Evolutionary conservation across 2,888 invertebrate species (phyloP).

Genomic region (Melanostoma mellinum): DNA sequence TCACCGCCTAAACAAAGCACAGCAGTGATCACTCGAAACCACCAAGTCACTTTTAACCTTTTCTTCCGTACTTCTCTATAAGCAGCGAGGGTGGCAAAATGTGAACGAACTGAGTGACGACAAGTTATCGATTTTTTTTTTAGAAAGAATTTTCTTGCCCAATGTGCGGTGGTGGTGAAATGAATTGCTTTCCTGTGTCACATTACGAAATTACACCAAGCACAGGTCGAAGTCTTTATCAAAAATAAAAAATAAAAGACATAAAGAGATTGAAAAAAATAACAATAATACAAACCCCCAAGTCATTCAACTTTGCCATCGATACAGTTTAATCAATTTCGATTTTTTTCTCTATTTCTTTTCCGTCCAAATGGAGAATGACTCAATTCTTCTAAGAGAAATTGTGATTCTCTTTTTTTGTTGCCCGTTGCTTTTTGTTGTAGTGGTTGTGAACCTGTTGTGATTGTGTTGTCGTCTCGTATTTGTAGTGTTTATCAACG

Average conservation of each 20-base stretch:
- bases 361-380: slow-evolving; percentile 10
- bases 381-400: slow-evolving; percentile 49
- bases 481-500: no score
- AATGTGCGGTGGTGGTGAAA: slow-evolving; percentile 42
- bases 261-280: slow-evolving; percentile 30
- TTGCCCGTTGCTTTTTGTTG: not conserved
- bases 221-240: not conserved
- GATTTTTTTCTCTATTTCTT: slow-evolving; percentile 33
- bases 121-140: slow-evolving; percentile 45
- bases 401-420: not conserved
- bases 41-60: slow-evolving; percentile 60
- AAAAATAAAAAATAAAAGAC: slow-evolving; percentile 16
- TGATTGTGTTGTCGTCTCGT: no score
- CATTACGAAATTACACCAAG: slow-evolving; percentile 52
- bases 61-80: slow-evolving; percentile 16
- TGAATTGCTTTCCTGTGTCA: slow-evolving; percentile 46
- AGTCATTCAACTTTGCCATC: slow-evolving; percentile 72
- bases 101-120: slow-evolving; percentile 63
- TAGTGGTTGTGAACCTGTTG: no score
- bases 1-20: slow-evolving; percentile 7
- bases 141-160: slow-evolving; percentile 31
- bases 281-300: slow-evolving; percentile 53
- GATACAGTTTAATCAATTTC: slow-evolving; percentile 72
- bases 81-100: slow-evolving; percentile 27
- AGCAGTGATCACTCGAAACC: slow-evolving; percentile 31